Evolutionary conservation across 2,888 invertebrate genomes (phyloP), one percentile per base, ranked within the genome.

Genomic region (Cetonia aurata): DNA sequence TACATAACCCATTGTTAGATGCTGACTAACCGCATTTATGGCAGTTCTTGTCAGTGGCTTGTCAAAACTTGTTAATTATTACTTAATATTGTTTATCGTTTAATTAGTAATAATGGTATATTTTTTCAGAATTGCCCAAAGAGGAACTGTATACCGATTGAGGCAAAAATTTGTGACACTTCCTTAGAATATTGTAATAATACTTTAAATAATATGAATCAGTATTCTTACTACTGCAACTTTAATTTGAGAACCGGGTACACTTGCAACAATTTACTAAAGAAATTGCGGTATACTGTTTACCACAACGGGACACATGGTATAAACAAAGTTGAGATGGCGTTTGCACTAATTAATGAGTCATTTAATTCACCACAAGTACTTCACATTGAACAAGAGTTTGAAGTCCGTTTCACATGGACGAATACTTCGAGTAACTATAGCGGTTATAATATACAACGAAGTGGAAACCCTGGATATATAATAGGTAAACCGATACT

Each of bases 381-480:
- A 62, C 31, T 69, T 46, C 74, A 76, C 65, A 78, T 78, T 46
- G 17, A 69, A 25, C 84, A 84, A 76, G 75, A 78, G 9, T 82
- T 81, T 70, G 75, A 78, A 62, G 80, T 82, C 12, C 79, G 78
- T 42, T 84, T 81, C 73, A 72, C 77, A 52, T 84, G 84, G 84
- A 68, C 68, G 13, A 80, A 83, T 67, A 75, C 78, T 33, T 79
- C 76, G 4, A 74, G 74, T 19, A 82, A 82, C 70, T 25, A 3
- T 25, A 25, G 25, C 4, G 25, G 25, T 25, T 79, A 77, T 67
- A 79, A 81, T 0, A 70, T 75, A 66, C 71, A 76, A 48, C 76
- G 87, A 13, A 94, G 94, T 84, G 95, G 95, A 1, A 92, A 91
- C 82, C 93, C 93, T 0, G 95, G 95, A 2, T 95, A 95, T 78